Evolutionary conservation across 2,113 vertebrate genomes (phyloP).

Genomic region (Brachyhypopomus occidentalis): DNA sequence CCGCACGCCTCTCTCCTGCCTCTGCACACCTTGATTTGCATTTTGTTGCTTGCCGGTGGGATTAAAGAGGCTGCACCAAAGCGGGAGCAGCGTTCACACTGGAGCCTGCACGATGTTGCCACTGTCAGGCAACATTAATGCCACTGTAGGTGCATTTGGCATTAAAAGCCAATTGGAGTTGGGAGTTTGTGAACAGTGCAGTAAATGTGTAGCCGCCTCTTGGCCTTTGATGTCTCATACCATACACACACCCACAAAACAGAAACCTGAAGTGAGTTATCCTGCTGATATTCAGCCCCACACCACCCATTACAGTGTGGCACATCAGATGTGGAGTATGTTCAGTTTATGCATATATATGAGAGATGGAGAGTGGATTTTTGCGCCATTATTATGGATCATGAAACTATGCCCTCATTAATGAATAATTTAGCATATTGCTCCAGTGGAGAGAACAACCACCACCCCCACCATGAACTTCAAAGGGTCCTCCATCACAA

Average conservation of each 20-base stretch:
- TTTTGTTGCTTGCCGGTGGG: background rate
- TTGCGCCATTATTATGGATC: background rate
- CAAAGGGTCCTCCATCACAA: background rate
- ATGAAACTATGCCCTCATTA: background rate
- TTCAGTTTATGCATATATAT: slow-evolving; percentile 3
- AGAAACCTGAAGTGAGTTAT: slow-evolving; percentile 12
- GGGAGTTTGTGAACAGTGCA: slow-evolving; percentile 32
- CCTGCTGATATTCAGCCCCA: slow-evolving; percentile 5
- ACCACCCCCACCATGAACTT: background rate
- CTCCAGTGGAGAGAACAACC: slow-evolving; percentile 18
- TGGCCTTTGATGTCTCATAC: background rate
- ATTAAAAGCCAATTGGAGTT: slow-evolving; percentile 42
- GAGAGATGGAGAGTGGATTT: background rate
- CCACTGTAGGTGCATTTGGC: slow-evolving; percentile 23
- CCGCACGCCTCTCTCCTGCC: background rate
- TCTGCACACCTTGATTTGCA: background rate
- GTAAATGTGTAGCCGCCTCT: background rate
- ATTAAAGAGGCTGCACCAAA: slow-evolving; percentile 38
- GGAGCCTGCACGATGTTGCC: background rate
- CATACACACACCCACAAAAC: slow-evolving; percentile 16
- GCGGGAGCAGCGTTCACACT: slow-evolving; percentile 15
- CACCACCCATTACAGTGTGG: background rate
- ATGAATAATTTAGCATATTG: slow-evolving; percentile 29
- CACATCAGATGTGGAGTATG: background rate
- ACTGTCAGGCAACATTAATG: background rate